A percentile compares a stretch with the other conserved stretches of the same genome.
Evolutionary conservation across 2,113 vertebrate genomes (phyloP).

Genomic region (Tachycineta bicolor): DNA sequence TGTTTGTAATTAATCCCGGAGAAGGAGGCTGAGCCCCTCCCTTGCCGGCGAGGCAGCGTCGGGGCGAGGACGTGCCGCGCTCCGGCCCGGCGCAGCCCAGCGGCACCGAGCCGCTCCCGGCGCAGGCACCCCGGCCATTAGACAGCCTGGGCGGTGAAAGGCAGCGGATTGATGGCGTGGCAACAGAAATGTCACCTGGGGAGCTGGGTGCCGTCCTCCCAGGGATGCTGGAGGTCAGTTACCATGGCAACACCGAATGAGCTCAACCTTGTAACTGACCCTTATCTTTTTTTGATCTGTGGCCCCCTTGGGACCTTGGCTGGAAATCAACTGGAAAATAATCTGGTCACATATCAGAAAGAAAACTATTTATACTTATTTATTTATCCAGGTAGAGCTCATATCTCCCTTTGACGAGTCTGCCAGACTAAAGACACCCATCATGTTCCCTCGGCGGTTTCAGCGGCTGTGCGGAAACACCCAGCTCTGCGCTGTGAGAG

Average conservation of each 20-base stretch:
- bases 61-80: fast-evolving
- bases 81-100: not conserved
- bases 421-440: not conserved
- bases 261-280: constrained; percentile 95
- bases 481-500: not conserved
- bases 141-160: constrained; percentile 71
- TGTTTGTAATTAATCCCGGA: constrained; percentile 77
- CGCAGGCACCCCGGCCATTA: constrained; percentile 65
- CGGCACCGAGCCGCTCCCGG: constrained; percentile 34
- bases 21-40: constrained; percentile 59
- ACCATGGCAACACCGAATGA: constrained; percentile 89
- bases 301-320: constrained; percentile 81
- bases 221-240: constrained; percentile 95
- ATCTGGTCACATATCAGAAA: constrained; percentile 82
- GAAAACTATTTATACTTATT: constrained; percentile 83
- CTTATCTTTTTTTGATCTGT: constrained; percentile 90
- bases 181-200: constrained; percentile 82
- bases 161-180: constrained; percentile 85
- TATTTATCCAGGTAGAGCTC: constrained; percentile 70
- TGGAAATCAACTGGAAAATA: constrained; percentile 87
- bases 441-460: not conserved
- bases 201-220: constrained; percentile 87
- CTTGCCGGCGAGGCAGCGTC: fast-evolving
- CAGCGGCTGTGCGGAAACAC: not conserved
- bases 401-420: not conserved